These are phyloP conservation scores for Thripadectes ignobilis DNA, from an alignment of 2,797 vertebrate species.

Conservation along the genomic window DNA sequence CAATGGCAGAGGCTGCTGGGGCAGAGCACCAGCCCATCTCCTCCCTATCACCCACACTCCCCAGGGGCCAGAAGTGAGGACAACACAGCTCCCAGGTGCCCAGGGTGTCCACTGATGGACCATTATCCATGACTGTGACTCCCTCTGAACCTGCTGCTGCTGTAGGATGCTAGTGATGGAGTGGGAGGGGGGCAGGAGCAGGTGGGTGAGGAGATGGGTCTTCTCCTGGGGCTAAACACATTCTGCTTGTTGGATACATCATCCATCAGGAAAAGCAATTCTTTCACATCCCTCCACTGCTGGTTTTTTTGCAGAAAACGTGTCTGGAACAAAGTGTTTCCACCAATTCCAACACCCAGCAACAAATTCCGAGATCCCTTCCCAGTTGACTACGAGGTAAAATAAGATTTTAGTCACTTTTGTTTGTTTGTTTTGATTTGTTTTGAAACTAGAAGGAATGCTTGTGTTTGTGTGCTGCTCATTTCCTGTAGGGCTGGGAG, in stretches of 20 bases:
- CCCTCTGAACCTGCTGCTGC: background rate
- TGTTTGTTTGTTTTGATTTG: too few relatives aligned
- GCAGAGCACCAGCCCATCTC: background rate
- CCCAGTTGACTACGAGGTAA: conserved; percentile 56
- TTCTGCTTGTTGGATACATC: background rate
- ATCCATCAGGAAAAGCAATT: background rate
- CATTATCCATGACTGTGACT: rapidly evolving
- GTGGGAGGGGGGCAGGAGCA: background rate
- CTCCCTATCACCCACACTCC: background rate
- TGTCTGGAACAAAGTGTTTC: conserved; percentile 67
- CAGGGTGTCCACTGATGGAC: rapidly evolving
- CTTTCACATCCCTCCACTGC: background rate
- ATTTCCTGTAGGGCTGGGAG: background rate
- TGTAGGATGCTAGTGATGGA: rapidly evolving
- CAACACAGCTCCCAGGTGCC: rapidly evolving
- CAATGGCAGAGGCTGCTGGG: background rate
- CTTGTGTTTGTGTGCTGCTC: background rate
- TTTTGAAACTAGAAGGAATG: background rate
- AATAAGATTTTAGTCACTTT: background rate
- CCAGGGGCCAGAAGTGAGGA: background rate
- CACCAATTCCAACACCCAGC: conserved; percentile 72
- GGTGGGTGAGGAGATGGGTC: rapidly evolving
- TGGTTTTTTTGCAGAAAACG: conserved; percentile 55
- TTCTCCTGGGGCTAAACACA: rapidly evolving
- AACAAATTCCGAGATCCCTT: conserved; percentile 56